Conservation (phyloP, 2,888 invertebrate species). For the Cyclophora punctaria region DNA sequence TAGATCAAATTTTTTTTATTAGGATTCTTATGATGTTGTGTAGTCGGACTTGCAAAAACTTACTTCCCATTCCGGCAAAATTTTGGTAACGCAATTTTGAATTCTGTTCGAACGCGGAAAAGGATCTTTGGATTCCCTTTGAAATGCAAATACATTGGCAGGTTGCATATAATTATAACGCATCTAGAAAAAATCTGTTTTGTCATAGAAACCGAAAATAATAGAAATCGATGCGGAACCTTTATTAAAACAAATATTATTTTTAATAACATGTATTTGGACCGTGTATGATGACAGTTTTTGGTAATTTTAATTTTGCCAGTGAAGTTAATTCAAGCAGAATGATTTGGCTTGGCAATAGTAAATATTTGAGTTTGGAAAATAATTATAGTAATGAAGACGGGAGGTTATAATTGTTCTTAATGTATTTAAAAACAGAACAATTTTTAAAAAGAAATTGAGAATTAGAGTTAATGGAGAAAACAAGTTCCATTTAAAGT, state of each 20-base stretch:
- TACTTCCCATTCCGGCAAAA: too few species aligned
- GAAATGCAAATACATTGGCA: not conserved
- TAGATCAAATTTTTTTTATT: too few species aligned
- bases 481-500: too few species aligned
- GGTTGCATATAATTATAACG: constrained; percentile 22
- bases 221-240: constrained; percentile 28
- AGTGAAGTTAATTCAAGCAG: too few species aligned
- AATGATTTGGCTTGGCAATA: too few species aligned
- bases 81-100: constrained; percentile 2
- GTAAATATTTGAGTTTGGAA: not conserved
- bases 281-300: constrained; percentile 20
- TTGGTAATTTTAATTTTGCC: not conserved
- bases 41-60: not conserved
- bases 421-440: too few species aligned
- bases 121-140: not conserved
- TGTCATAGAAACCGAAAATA: constrained; percentile 38
- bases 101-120: not conserved
- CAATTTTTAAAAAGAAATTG: too few species aligned
- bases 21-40: not conserved
- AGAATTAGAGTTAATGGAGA: too few species aligned
- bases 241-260: constrained; percentile 38
- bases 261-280: constrained; percentile 39
- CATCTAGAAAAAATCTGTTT: constrained; percentile 43
- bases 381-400: not conserved
- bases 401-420: too few species aligned